Base-by-base conservation (phyloP, 2,797 vertebrate genomes). In the Sternotherus odoratus region DNA sequence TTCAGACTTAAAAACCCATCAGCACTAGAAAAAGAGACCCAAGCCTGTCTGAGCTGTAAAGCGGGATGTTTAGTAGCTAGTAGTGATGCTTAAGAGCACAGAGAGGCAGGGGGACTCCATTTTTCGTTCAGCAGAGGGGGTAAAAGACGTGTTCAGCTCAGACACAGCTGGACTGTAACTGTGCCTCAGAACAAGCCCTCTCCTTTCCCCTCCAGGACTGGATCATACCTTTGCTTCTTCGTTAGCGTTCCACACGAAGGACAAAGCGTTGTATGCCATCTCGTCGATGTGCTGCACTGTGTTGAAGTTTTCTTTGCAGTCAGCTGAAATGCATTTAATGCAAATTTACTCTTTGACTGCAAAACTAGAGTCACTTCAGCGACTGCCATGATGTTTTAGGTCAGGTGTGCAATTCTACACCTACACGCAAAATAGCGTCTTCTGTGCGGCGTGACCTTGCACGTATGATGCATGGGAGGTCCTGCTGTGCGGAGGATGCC, bases 271-370 rank as follows among this genome's bases (percentile, higher is more conserved):
- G 95, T 99, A 99, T 63, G 99, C 99, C 79, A 99, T 97, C 96
- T 99, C 99, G 83, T 99, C 99, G 0, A 99, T 98, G 89, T 99
- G 98, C 96, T 99, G 99, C 85, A 99, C 98, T 0, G 99, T 99
- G 81, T 98, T 99, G 98, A 99, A 99, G 87, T 99, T 99, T 94
- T 99, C 99, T 97, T 99, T 99, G 95, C 99, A 99, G 97, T 99
- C 99, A 1, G 99, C 99, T 99, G 91, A 50, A 96, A 95, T 86
- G 77, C 80, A 94, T 9, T 1, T 72, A 54, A 91, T 46, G n/a
- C 80, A 46, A 72, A 23, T 2, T 96, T 28, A 56, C 0, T 4
- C 33, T 39, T 79, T 15, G 79, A 43, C 74, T 60, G 36, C 80
- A 23, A 43, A 74, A 7, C 12, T 43, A 43, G 43, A 48, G 26